Conservation (phyloP, 2,888 invertebrate genomes). For the Drosophila bunnanda region DNA sequence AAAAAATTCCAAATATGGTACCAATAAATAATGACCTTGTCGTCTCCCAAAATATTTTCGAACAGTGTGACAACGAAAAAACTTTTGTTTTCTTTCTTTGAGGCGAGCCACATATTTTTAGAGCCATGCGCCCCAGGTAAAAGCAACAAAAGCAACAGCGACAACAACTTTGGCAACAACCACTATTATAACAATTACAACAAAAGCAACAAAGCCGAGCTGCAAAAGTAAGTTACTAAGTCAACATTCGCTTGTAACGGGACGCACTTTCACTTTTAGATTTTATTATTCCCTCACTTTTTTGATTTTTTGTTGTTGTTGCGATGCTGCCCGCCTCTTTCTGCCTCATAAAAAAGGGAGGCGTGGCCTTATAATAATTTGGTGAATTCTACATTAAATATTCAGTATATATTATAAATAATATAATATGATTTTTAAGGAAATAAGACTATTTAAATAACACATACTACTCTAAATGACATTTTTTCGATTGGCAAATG, state of each 20-base stretch:
- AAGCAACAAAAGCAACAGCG: constrained; percentile 6
- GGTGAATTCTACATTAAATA: constrained; percentile 45
- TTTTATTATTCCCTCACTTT: constrained; percentile 10
- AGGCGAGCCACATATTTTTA: constrained; percentile 56
- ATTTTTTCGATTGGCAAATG: background rate
- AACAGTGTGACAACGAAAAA: constrained; percentile 35
- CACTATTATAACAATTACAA: constrained; percentile 24
- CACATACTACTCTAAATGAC: background rate
- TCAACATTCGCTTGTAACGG: constrained; percentile 75
- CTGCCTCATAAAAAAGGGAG: constrained; percentile 23
- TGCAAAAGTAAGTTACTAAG: constrained; percentile 75
- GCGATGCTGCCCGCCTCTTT: constrained; percentile 34
- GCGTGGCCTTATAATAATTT: constrained; percentile 52
- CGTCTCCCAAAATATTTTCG: background rate
- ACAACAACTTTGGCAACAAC: constrained; percentile 28
- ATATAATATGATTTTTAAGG: background rate
- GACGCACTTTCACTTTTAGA: constrained; percentile 72
- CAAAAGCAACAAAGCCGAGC: constrained; percentile 17
- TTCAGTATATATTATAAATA: background rate
- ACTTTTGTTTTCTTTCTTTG: constrained; percentile 73
- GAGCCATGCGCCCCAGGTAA: constrained; percentile 55
- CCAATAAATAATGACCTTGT: constrained; percentile 1
- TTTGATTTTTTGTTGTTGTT: no score
- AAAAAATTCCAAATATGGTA: background rate
- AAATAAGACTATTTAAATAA: background rate